Evolutionary conservation across 2,888 invertebrate genomes (phyloP).

Genomic region (Incurvaria masculella): DNA sequence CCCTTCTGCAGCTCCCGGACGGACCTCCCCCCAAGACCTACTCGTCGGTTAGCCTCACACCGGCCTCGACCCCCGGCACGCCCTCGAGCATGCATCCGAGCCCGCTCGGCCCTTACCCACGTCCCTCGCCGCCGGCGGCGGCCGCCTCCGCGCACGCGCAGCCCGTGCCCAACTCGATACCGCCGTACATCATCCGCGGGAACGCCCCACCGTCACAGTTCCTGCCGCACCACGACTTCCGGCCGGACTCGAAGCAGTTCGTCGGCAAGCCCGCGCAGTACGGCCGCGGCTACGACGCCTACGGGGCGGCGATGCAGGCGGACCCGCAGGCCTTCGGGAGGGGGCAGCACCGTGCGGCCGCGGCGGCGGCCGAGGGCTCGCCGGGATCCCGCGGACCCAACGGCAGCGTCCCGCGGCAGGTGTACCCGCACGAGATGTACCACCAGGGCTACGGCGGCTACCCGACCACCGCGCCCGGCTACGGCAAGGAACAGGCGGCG

Average conservation of each 20-base stretch:
- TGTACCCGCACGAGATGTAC: slow-evolving; percentile 50
- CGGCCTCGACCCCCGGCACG: slow-evolving; percentile 61
- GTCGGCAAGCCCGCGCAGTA: slow-evolving; percentile 45
- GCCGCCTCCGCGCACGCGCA: slow-evolving; percentile 58
- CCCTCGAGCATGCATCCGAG: slow-evolving; percentile 62
- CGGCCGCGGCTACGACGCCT: slow-evolving; percentile 39
- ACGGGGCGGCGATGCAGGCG: slow-evolving; percentile 31
- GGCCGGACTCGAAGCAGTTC: slow-evolving; percentile 49
- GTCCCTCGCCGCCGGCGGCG: slow-evolving; percentile 69
- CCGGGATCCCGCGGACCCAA: slow-evolving; percentile 36
- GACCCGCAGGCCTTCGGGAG: slow-evolving; percentile 51
- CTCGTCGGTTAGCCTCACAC: slow-evolving; percentile 62
- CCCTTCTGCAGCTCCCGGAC: slow-evolving; percentile 39
- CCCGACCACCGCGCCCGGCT: slow-evolving; percentile 33
- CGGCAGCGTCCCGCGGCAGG: slow-evolving; percentile 36
- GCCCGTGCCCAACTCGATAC: slow-evolving; percentile 57
- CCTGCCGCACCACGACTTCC: slow-evolving; percentile 51
- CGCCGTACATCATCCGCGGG: slow-evolving; percentile 56
- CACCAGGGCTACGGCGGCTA: slow-evolving; percentile 51
- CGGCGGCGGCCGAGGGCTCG: slow-evolving; percentile 35
- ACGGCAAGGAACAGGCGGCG: slow-evolving; percentile 49
- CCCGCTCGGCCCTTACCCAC: slow-evolving; percentile 63
- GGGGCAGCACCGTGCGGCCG: slow-evolving; percentile 31
- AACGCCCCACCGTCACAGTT: slow-evolving; percentile 49
- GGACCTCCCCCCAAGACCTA: slow-evolving; percentile 43